Conservation (phyloP, 2,113 vertebrate genomes). For the Mesocricetus auratus region DNA sequence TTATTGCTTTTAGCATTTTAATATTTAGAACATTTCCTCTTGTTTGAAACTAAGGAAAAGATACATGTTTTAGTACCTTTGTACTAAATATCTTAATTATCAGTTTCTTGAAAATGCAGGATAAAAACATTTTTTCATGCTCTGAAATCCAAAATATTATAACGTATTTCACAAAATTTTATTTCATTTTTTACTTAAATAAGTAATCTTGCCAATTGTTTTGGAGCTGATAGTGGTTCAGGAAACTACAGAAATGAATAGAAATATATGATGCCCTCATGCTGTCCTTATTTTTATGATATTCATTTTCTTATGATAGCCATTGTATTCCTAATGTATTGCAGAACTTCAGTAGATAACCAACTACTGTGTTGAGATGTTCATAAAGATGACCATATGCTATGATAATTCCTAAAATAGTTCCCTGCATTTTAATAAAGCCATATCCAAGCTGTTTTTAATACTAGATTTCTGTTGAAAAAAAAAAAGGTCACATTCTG, state of each 20-base stretch:
- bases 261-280: not conserved
- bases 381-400: not conserved
- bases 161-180: not conserved
- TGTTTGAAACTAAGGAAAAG: not conserved
- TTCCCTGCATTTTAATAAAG: not conserved
- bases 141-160: not conserved
- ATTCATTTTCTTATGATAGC: not conserved
- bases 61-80: not conserved
- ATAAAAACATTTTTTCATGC: not conserved
- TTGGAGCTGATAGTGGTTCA: not conserved
- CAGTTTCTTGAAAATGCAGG: not conserved
- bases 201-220: not conserved
- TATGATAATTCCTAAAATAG: not conserved
- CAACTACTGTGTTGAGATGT: rapidly evolving
- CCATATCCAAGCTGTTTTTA: not conserved
- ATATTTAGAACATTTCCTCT: not conserved
- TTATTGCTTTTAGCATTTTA: not conserved
- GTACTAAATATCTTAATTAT: not conserved
- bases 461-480: not conserved
- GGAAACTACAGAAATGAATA: not conserved
- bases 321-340: not conserved
- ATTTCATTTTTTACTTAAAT: not conserved
- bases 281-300: not conserved
- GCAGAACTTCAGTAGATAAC: not conserved
- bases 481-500: constrained; percentile 22